Evolutionary conservation across 2,888 invertebrate genomes (phyloP), one percentile per base, ranked within the genome.

Genomic region (Deroplatys truncata): DNA sequence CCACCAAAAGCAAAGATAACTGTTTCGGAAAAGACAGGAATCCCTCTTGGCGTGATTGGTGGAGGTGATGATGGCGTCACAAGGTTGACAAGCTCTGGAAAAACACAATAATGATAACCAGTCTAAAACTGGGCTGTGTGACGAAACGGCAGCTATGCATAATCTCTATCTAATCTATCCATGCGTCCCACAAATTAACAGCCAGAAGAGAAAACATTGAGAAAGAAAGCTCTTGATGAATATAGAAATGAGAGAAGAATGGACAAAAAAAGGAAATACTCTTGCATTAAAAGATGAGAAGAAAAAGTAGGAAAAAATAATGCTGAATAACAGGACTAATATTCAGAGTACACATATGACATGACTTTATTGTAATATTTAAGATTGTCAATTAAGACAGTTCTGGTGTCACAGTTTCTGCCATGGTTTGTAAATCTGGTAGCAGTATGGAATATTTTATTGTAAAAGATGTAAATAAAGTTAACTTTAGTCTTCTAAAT

Each of bases 271-370:
- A 93, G 96, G 96, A 0, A 98, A 98, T 92, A 94, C 95, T 20
- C 94, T 95, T 82, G 98, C 97, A 0, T 98, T 98, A 92, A 98
- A 97, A 92, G 97, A 98, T 91, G 98, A 98, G 92, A 96, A 97
- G 93, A 97, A 97, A 92, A 94, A 96, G 7, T 97, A 97, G 92
- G 96, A 96, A 92, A 97, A 97, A 93, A 96, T 97, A 86, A 94
- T 96, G 92, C 93, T 97, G 91, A 98, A 98, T 93, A 97, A 97
- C 92, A 96, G 94, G 92, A 95, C 95, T 31, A 92, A 89, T 84
- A 28, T 88, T 28, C 91, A 91, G 84, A 89, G 88, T 20, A 84
- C 90, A 10, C 88, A 88, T 28, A 89, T 90, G 85, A 10, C 89
- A n/a, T 89, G 49, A 88, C 35, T n/a, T 16, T 1, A 43, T 43